Conservation (phyloP, 2,113 vertebrate species). For the Tor tambroides region DNA sequence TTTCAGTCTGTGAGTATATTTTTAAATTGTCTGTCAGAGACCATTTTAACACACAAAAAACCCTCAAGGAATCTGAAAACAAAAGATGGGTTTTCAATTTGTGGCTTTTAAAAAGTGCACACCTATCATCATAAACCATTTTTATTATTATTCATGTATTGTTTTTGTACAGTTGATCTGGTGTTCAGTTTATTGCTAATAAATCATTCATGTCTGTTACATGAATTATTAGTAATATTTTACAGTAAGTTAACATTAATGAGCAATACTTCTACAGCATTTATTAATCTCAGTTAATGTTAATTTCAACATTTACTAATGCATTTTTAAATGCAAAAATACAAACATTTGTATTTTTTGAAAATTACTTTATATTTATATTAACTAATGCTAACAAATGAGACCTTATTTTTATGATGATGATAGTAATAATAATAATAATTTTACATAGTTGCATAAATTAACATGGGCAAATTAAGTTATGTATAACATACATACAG, state of each 20-base stretch:
- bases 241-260: not conserved
- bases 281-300: not conserved
- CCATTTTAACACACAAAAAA: too few relatives aligned
- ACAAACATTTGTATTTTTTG: too few relatives aligned
- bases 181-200: not conserved
- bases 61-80: not conserved
- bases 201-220: not conserved
- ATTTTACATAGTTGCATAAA: not conserved
- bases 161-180: too few relatives aligned
- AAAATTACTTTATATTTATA: too few relatives aligned
- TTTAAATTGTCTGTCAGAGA: too few relatives aligned
- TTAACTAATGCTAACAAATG: not conserved
- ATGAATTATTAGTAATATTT: not conserved
- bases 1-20: not conserved
- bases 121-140: not conserved
- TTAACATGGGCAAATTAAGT: not conserved
- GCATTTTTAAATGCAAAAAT: too few relatives aligned
- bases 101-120: too few relatives aligned
- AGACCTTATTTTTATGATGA: not conserved
- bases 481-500: not conserved
- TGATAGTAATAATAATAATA: not conserved
- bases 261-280: not conserved
- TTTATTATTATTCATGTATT: too few relatives aligned
- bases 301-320: not conserved
- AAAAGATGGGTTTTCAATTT: not conserved